Base-by-base conservation (phyloP, 2,113 vertebrate genomes). In the Chelonoidis abingdonii region DNA sequence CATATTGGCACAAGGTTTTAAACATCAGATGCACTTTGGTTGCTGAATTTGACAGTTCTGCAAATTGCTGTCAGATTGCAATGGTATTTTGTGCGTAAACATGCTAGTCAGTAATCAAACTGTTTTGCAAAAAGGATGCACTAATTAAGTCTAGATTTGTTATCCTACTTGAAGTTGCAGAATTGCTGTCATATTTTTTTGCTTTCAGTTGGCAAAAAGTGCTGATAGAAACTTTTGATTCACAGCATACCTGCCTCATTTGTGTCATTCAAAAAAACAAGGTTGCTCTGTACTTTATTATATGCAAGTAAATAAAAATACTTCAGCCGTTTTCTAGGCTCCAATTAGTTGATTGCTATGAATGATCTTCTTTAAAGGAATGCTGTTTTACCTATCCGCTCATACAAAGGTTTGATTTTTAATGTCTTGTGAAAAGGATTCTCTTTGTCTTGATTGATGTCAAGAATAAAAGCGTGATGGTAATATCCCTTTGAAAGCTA, bases 371-470 rank as follows among this genome's bases (percentile, higher is more conserved):
- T 97, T 98, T 94, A 97, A 98, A 97, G 97, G 97, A 97, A 97
- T 92, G 96, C 97, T 97, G 97, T 97, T 98, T 98, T 97, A 98
- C 98, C 98, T 98, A 96, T 97, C 97, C 98, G 90, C 95, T 97
- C 88, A 38, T 94, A 97, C 97, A 97, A 97, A 98, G 98, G 97
- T 98, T 98, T 98, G 98, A 98, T 98, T 98, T 98, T 97, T 98
- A 98, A 98, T 97, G 97, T 98, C 98, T 98, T 94, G 94, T 98
- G 98, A 98, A 98, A 98, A 98, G 97, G 98, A 98, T 98, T 98
- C 98, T 98, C 98, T 98, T 98, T 98, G 98, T 98, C 98, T 98
- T 98, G 98, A 98, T 98, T 98, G 98, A 98, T 98, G 98, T 98
- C 98, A 98, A 97, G 98, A 98, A 98, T 98, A 98, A 98, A 98